Percentiles rank a stretch among this genome's conserved stretches.
Evolutionary conservation across 1,140 invertebrate species (phyloP).

Genomic region (Pseudomyrmex sp.): DNA sequence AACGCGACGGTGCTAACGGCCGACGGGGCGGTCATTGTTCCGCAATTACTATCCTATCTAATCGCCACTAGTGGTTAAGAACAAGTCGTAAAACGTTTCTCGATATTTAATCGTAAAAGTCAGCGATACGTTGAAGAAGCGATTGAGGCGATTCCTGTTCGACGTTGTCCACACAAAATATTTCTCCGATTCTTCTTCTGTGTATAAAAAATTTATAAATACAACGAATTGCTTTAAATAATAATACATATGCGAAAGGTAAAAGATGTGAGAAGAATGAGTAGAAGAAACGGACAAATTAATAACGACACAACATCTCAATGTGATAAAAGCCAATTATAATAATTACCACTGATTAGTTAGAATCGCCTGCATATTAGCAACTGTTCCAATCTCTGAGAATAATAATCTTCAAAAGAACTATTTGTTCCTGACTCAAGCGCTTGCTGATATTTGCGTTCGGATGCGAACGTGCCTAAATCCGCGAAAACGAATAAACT

Average conservation of each 20-base stretch:
- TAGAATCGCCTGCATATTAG: neutral
- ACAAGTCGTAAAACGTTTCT: slow-evolving; percentile 62
- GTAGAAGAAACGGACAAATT: neutral
- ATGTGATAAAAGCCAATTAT: neutral
- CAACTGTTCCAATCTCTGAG: neutral
- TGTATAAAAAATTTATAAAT: too few relatives aligned
- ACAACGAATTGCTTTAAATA: neutral
- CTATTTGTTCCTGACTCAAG: slow-evolving; percentile 28
- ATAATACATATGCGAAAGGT: neutral
- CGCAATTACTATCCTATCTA: slow-evolving; percentile 76
- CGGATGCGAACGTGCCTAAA: slow-evolving; percentile 46
- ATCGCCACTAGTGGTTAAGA: slow-evolving; percentile 68
- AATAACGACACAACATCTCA: neutral
- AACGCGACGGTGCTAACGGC: slow-evolving; percentile 67
- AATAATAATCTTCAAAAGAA: neutral
- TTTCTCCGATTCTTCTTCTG: too few relatives aligned
- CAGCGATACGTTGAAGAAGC: slow-evolving; percentile 57
- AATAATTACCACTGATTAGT: neutral
- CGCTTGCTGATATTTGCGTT: slow-evolving; percentile 15
- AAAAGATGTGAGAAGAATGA: neutral
- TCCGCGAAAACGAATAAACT: slow-evolving; percentile 33
- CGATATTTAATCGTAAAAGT: slow-evolving; percentile 71
- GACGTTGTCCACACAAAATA: slow-evolving; percentile 5
- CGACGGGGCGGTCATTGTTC: slow-evolving; percentile 73
- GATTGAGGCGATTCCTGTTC: slow-evolving; percentile 63